Base-by-base conservation (phyloP, 92 coral and sea anemone species). In the Epizoanthus fatuus region DNA sequence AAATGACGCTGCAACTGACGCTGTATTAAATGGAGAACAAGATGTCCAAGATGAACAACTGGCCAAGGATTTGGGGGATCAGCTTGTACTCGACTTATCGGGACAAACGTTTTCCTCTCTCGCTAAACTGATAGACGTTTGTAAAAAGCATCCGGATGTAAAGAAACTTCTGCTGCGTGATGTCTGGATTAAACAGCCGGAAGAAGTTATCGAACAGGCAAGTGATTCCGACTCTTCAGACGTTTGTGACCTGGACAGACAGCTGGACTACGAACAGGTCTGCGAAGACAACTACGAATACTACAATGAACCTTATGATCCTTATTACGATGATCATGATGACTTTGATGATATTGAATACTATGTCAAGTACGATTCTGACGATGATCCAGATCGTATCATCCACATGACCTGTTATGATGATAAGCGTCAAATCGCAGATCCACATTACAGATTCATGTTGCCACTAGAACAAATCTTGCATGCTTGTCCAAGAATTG, bases 131-230 rank as follows among this genome's bases (percentile, higher is more conserved):
- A 68, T 2, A 68, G 74, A 68, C 0, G 19, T 68, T 4, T 68
- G 74, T 15, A 4, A 10, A 19, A 38, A 68, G 10, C 74, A 68
- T 16, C 74, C 22, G 51, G 74, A 16, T 42, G 74, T 40, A 1
- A 29, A 39, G 74, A 68, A 39, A 39, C 39, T 68, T 68, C 74
- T 68, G 53, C 52, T 68, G 52, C 52, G 74, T 19, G 52, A 68
- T n/a, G 6, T 68, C 52, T 39, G 39, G 12, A 14, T 15, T 0
- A 68, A 15, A 12, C 12, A 2, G n/a, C 52, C 42, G 3, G 2
- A 7, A 10, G 10, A 10, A 63, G 53, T 37, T 6, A 14, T n/a
- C 40, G 74, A 15, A 20, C 38, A 63, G 69, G 8, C 16, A 11
- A 38, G 38, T 12, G 42, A 29, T 15, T 9, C 40, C 1, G 39